Conservation (phyloP, 2,888 invertebrate species). For the Chesias legatella region DNA sequence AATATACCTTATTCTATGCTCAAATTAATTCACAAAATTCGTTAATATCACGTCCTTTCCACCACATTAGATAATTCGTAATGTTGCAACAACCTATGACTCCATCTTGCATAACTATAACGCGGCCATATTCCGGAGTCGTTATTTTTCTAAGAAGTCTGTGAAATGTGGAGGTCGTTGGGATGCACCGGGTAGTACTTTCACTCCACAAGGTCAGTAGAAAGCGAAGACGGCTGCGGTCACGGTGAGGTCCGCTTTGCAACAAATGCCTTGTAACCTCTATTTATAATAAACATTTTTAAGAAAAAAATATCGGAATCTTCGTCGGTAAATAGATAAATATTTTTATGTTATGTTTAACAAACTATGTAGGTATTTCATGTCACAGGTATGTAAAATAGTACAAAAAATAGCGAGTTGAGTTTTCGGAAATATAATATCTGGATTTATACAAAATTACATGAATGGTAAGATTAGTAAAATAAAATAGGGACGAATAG, state of each 20-base stretch:
- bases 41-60: conserved; percentile 7
- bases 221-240: conserved; percentile 28
- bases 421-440: no score
- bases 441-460: no score
- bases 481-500: no score
- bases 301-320: no score
- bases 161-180: conserved; percentile 10
- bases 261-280: conserved; percentile 8
- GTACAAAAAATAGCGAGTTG: no score
- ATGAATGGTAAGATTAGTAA: no score
- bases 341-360: no score
- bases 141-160: not conserved
- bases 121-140: conserved; percentile 6
- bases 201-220: conserved; percentile 32
- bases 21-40: conserved; percentile 4
- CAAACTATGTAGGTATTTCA: no score
- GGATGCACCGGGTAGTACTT: conserved; percentile 23
- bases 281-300: no score
- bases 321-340: no score
- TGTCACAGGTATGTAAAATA: no score
- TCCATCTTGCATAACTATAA: conserved; percentile 16
- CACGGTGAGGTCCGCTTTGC: conserved; percentile 15
- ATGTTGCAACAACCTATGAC: conserved; percentile 15
- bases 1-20: not conserved
- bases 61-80: conserved; percentile 14